Evolutionary conservation across 2,113 vertebrate species (phyloP).

Genomic region (Peromyscus leucopus): DNA sequence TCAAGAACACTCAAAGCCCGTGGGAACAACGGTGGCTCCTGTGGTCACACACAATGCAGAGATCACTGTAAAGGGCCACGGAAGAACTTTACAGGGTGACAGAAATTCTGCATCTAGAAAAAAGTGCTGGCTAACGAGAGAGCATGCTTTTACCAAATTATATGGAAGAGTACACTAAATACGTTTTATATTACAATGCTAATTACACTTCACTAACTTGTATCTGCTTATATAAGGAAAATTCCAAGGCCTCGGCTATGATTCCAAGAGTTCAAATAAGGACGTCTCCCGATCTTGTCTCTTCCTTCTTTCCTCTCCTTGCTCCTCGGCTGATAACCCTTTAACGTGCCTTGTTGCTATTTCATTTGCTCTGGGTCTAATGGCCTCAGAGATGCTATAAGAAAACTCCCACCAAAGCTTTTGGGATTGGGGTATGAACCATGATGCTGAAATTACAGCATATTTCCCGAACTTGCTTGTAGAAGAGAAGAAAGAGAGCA

Average conservation of each 20-base stretch:
- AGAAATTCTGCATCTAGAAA: neutral
- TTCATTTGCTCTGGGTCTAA: neutral
- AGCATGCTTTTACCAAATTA: neutral
- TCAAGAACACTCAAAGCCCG: neutral
- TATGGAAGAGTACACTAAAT: neutral
- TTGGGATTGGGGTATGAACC: neutral
- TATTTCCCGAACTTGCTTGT: neutral
- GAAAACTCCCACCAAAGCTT: neutral
- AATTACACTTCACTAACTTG: neutral
- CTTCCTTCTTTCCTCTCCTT: neutral
- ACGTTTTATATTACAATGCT: neutral
- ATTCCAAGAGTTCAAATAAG: neutral
- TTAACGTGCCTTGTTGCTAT: neutral
- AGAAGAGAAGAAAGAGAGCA: neutral
- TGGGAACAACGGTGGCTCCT: neutral
- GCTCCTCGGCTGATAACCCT: accelerated
- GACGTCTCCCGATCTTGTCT: neutral
- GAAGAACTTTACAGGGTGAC: neutral
- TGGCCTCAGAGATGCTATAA: neutral
- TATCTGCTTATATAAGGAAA: neutral
- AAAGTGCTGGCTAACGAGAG: neutral
- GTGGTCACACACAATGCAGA: neutral
- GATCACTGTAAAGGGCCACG: neutral
- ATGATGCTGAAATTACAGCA: neutral
- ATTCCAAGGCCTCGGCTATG: neutral